Conservation (phyloP, 2,113 vertebrate species). For the Todiramphus saurophagus region DNA sequence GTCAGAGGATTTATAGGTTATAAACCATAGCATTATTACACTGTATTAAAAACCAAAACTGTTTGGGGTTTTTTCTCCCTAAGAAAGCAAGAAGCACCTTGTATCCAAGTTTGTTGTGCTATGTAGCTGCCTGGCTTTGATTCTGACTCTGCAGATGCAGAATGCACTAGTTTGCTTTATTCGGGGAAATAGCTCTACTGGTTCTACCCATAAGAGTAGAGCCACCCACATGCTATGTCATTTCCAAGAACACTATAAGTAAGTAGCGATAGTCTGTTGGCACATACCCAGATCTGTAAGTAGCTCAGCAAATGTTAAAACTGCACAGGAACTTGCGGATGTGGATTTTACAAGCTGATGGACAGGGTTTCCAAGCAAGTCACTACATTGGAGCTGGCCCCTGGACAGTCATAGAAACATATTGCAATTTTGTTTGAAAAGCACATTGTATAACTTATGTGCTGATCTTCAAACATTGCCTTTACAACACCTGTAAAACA, state of each 20-base stretch:
- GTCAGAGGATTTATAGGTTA: neutral
- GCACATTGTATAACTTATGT: neutral
- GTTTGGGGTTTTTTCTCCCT: neutral
- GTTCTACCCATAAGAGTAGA: neutral
- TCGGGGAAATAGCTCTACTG: neutral
- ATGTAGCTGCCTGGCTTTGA: neutral
- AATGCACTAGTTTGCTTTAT: neutral
- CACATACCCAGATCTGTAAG: neutral
- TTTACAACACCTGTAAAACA: neutral
- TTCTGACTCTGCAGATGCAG: neutral
- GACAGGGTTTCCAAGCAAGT: neutral
- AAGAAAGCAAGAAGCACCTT: neutral
- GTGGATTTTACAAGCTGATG: neutral
- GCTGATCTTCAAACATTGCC: neutral
- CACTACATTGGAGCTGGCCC: neutral
- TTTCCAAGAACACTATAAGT: neutral
- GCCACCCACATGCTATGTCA: rapidly evolving
- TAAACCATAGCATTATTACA: neutral
- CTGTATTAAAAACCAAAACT: neutral
- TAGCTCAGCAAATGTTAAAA: neutral
- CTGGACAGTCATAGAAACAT: neutral
- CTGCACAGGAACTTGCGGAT: neutral
- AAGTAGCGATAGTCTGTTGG: neutral
- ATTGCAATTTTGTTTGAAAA: neutral
- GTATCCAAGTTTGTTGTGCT: neutral